A percentile compares a stretch with the other conserved stretches of the same genome.
These are phyloP conservation scores for Oscheius sp. DNA, from an alignment of 2,888 invertebrate genomes.

Conservation along the genomic window DNA sequence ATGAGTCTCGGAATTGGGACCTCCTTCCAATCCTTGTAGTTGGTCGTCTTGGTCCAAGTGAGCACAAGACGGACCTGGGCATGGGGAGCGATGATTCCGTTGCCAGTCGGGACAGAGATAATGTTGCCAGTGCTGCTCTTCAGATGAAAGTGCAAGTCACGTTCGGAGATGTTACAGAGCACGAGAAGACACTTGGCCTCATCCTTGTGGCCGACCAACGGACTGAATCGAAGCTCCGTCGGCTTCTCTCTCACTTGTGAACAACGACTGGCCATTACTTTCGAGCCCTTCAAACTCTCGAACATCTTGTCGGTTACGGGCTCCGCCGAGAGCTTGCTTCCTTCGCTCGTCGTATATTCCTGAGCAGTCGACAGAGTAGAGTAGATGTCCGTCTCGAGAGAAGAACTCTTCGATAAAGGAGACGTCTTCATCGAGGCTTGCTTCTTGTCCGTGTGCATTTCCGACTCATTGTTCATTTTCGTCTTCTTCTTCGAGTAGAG, in stretches of 20 bases:
- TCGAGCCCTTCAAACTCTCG: background rate
- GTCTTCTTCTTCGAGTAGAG: too few species aligned
- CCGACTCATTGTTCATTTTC: too few species aligned
- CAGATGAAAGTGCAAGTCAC: slow-evolving; percentile 59
- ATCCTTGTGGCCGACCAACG: background rate
- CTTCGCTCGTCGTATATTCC: background rate
- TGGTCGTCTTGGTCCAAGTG: slow-evolving; percentile 56
- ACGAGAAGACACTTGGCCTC: slow-evolving; percentile 45
- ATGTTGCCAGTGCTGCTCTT: slow-evolving; percentile 57
- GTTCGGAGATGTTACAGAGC: slow-evolving; percentile 65
- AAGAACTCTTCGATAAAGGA: too few species aligned
- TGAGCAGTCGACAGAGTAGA: background rate
- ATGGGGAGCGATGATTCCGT: slow-evolving; percentile 61
- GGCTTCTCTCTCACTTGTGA: slow-evolving; percentile 11
- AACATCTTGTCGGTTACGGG: slow-evolving; percentile 28
- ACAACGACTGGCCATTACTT: background rate
- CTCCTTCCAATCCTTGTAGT: slow-evolving; percentile 50
- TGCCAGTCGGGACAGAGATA: slow-evolving; percentile 53
- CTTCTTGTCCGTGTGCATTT: too few species aligned
- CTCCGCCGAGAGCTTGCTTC: slow-evolving; percentile 4
- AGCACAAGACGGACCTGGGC: slow-evolving; percentile 59
- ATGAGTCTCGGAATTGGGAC: slow-evolving; percentile 2
- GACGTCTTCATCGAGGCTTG: too few species aligned
- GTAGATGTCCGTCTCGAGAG: background rate
- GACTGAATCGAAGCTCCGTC: slow-evolving; percentile 3